Conservation (phyloP, 1,140 invertebrate species). For the Samia ricini region DNA sequence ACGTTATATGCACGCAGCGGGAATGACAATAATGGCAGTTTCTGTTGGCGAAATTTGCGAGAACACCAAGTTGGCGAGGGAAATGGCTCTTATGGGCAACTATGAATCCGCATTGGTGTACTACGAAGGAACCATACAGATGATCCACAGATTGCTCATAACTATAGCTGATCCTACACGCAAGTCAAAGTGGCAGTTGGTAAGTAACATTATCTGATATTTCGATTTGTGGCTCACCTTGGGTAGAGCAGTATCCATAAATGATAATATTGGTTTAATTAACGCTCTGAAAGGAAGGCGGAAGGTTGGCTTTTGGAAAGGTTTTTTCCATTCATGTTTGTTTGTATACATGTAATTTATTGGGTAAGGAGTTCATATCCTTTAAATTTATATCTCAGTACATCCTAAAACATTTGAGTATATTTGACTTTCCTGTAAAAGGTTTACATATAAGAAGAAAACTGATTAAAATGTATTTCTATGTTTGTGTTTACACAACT, state of each 20-base stretch:
- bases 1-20: conserved; percentile 75
- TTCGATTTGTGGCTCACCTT: conserved; percentile 24
- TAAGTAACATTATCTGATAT: conserved; percentile 57
- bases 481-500: too few species aligned
- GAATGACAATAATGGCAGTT: conserved; percentile 88
- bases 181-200: conserved; percentile 94
- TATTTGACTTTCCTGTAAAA: too few species aligned
- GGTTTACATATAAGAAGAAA: too few species aligned
- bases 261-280: conserved; percentile 58
- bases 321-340: conserved; percentile 13
- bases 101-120: conserved; percentile 97
- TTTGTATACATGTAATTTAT: not conserved
- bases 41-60: conserved; percentile 93
- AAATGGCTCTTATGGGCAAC: conserved; percentile 96
- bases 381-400: too few species aligned
- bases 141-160: conserved; percentile 90
- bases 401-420: too few species aligned
- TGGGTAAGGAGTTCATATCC: not conserved
- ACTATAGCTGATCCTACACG: conserved; percentile 88
- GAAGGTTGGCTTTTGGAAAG: conserved; percentile 52
- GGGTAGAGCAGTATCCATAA: conserved; percentile 57
- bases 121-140: conserved; percentile 95
- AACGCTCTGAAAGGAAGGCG: conserved; percentile 41
- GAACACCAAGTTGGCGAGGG: conserved; percentile 94
- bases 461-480: too few species aligned